These are phyloP conservation scores for Porphyrio hochstetteri DNA, from an alignment of 2,113 vertebrate species.

Conservation along the genomic window DNA sequence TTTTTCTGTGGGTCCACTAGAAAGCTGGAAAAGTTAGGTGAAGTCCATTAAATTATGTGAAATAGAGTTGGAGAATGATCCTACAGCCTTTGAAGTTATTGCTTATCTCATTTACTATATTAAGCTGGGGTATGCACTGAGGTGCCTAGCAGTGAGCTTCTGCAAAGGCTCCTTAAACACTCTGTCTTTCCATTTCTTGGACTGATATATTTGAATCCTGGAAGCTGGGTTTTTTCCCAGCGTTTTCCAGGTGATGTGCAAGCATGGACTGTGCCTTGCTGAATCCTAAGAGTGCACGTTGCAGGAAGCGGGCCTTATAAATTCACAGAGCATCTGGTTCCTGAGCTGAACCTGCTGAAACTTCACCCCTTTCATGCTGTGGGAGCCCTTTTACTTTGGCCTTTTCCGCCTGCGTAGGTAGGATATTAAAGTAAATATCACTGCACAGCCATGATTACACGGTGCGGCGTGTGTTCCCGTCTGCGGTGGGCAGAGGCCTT, in stretches of 20 bases:
- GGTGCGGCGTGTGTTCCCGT: neutral
- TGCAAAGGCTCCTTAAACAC: neutral
- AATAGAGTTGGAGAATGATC: neutral
- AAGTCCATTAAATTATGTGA: neutral
- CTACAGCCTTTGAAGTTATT: neutral
- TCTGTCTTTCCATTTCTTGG: neutral
- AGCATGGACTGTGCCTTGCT: no score
- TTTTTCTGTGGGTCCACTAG: neutral
- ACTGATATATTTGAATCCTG: neutral
- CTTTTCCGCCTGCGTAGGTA: neutral
- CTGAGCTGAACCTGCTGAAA: neutral
- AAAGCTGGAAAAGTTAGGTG: neutral
- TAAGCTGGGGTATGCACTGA: neutral
- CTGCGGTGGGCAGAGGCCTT: neutral
- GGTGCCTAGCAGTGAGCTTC: neutral
- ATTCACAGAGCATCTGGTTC: neutral
- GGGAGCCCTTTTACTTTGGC: neutral
- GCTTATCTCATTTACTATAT: neutral
- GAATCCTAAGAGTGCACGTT: accelerated
- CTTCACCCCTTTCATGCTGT: neutral
- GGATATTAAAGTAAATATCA: conserved; percentile 8
- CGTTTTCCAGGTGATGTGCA: neutral
- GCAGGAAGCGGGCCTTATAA: neutral
- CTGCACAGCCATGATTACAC: neutral
- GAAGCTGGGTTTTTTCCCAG: neutral